phyloP scores from a whole-genome alignment of 2,888 invertebrate genomes.

The Halictus ligatus region DNA sequence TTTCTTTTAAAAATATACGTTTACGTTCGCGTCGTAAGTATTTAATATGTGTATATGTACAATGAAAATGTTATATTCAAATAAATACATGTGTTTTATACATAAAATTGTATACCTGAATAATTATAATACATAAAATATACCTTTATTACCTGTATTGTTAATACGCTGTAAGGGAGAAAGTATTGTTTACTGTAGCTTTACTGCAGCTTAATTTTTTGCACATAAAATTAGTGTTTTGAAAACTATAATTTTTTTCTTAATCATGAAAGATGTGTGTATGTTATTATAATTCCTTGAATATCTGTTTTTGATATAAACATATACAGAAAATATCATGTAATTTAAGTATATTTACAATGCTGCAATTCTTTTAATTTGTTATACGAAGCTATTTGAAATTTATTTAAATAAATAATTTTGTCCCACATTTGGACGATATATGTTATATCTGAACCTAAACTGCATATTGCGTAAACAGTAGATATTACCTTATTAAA shows the following conservation, averaged over 20 bases:
- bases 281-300: background rate
- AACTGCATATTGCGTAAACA: background rate
- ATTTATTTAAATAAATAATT: slow-evolving; percentile 3
- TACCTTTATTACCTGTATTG: background rate
- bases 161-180: background rate
- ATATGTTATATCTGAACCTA: background rate
- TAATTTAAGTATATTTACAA: background rate
- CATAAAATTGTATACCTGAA: background rate
- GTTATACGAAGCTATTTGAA: background rate
- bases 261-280: background rate
- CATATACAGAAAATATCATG: background rate
- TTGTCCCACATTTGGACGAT: background rate
- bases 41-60: background rate
- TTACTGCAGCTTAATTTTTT: background rate
- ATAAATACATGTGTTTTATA: background rate
- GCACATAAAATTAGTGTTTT: background rate
- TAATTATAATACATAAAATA: background rate
- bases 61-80: background rate
- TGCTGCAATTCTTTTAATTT: background rate
- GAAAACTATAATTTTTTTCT: background rate
- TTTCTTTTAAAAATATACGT: background rate
- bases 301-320: background rate
- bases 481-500: background rate
- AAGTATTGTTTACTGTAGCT: background rate
- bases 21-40: background rate